These are phyloP conservation scores for Chrysochloris asiatica DNA, from an alignment of 2,113 vertebrate species.

Conservation along the genomic window DNA sequence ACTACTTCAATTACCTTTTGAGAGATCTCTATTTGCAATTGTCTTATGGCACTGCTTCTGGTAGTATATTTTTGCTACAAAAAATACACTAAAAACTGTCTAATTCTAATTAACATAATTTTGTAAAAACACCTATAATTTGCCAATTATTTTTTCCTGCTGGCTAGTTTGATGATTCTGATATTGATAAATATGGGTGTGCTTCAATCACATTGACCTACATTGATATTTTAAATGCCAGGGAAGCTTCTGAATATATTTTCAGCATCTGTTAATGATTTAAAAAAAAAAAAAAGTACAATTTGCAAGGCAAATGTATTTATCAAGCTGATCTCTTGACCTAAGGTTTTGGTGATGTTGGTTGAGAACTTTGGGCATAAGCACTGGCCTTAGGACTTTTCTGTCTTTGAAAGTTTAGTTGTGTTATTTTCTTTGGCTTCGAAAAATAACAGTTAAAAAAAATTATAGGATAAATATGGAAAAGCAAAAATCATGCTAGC, in stretches of 20 bases:
- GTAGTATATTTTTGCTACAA: not conserved
- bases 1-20: slow-evolving; percentile 63
- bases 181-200: slow-evolving; percentile 40
- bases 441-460: slow-evolving; percentile 55
- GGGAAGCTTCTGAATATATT: slow-evolving; percentile 68
- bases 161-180: slow-evolving; percentile 33
- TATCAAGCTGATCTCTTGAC: slow-evolving; percentile 82
- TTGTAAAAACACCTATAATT: slow-evolving; percentile 22
- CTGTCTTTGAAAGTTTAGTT: slow-evolving; percentile 75
- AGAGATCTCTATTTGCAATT: slow-evolving; percentile 62
- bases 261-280: slow-evolving; percentile 57
- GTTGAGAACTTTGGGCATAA: slow-evolving; percentile 77
- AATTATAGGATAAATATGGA: slow-evolving; percentile 52
- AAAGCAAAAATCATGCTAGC: slow-evolving; percentile 65
- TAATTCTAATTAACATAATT: slow-evolving; percentile 49
- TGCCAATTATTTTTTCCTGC: slow-evolving; percentile 42
- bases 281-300: slow-evolving; percentile 61
- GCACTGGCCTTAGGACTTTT: slow-evolving; percentile 45
- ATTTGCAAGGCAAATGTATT: slow-evolving; percentile 79
- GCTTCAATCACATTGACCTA: slow-evolving; percentile 22
- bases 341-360: slow-evolving; percentile 77
- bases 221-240: slow-evolving; percentile 59
- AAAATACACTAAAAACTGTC: not conserved
- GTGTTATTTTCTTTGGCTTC: slow-evolving; percentile 57
- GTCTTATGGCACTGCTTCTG: not conserved